phyloP scores from a whole-genome alignment of 2,888 invertebrate genomes.

The Leptinotarsa haldemani region DNA sequence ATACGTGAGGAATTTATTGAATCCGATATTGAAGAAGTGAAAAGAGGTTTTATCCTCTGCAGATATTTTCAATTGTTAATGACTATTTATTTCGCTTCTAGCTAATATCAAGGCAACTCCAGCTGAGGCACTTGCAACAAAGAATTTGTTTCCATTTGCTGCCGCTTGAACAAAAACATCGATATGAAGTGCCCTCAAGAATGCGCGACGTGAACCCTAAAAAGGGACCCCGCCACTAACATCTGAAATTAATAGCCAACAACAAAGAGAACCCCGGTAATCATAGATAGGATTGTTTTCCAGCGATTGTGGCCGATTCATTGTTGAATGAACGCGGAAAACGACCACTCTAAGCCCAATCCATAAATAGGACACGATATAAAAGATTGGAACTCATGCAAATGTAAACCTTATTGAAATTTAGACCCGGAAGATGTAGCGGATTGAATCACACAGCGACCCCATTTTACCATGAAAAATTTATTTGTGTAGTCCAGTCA shows the following conservation, averaged over 20 bases:
- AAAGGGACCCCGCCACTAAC: constrained; percentile 9
- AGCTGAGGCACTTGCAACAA: constrained; percentile 4
- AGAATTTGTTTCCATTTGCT: background rate
- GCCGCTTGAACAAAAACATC: background rate
- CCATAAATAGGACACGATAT: constrained; percentile 31
- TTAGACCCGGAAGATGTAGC: constrained; percentile 27
- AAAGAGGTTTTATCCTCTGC: background rate
- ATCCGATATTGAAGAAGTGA: no score
- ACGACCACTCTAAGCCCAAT: constrained; percentile 27
- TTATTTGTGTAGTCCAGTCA: background rate
- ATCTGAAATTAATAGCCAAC: constrained; percentile 16
- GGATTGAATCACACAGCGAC: constrained; percentile 16
- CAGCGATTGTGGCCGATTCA: constrained; percentile 22
- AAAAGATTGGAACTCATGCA: constrained; percentile 35
- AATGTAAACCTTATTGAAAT: constrained; percentile 36
- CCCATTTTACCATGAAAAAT: constrained; percentile 8
- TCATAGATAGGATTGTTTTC: constrained; percentile 17
- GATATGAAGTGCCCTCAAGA: constrained; percentile 8
- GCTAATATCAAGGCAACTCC: background rate
- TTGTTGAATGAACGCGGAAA: constrained; percentile 22
- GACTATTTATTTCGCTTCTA: background rate
- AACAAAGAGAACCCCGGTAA: constrained; percentile 16
- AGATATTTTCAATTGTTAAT: background rate
- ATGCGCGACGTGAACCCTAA: constrained; percentile 7
- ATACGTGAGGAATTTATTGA: no score